These are phyloP conservation scores for Alouatta palliata DNA, from an alignment of 2,113 vertebrate genomes.

Conservation along the genomic window DNA sequence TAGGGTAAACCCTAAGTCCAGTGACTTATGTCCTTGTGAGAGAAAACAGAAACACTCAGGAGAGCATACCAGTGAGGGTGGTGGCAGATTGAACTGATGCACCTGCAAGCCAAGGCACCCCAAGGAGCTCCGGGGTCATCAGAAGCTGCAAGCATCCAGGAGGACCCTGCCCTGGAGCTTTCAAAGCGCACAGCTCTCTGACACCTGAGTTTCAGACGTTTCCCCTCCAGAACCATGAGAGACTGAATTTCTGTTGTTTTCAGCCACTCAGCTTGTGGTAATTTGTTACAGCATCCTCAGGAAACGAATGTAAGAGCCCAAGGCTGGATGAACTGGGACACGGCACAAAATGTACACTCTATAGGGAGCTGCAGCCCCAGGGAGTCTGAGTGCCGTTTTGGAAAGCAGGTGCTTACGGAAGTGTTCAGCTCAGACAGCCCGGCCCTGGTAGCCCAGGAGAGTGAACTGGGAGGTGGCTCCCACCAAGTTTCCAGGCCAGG, in stretches of 20 bases:
- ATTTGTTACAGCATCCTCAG: neutral
- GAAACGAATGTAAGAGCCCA: neutral
- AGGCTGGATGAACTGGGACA: too few relatives aligned
- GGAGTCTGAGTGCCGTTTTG: neutral
- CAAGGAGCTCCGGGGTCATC: neutral
- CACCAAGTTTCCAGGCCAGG: neutral
- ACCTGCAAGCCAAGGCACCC: neutral
- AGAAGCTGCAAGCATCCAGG: too few relatives aligned
- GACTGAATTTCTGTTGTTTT: neutral
- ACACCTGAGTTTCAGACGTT: neutral
- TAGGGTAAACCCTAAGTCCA: too few relatives aligned
- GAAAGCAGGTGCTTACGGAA: neutral
- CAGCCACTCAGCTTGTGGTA: neutral
- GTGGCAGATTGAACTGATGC: neutral
- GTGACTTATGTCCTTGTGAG: neutral
- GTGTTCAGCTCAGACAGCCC: neutral
- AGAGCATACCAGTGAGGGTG: neutral
- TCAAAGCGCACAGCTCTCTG: neutral
- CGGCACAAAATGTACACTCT: accelerated
- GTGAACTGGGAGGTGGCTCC: neutral
- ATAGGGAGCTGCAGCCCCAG: neutral
- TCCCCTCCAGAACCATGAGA: neutral
- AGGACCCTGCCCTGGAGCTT: neutral
- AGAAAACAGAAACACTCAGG: neutral
- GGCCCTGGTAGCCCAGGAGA: too few relatives aligned